phyloP scores from a whole-genome alignment of 2,888 invertebrate species.

The Limnephilus lunatus region DNA sequence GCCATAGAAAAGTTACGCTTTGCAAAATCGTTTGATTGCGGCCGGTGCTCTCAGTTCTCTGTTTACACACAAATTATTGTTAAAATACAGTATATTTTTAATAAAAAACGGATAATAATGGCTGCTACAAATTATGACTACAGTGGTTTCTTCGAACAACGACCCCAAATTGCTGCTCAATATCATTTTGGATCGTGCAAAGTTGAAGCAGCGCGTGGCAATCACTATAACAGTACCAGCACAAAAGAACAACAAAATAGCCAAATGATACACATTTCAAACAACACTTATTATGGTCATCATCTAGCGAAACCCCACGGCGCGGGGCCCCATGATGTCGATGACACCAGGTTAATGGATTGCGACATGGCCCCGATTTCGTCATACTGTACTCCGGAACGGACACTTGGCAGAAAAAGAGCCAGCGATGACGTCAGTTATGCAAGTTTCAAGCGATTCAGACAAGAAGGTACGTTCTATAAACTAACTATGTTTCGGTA shows the following conservation, averaged over 20 bases:
- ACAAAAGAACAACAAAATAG: conserved; percentile 10
- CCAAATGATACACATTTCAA: conserved; percentile 72
- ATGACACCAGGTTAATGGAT: conserved; percentile 68
- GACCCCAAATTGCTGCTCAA: conserved; percentile 29
- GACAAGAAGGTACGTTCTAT: conserved; percentile 73
- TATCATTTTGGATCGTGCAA: conserved; percentile 55
- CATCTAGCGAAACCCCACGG: conserved; percentile 70
- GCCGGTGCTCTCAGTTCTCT: conserved; percentile 25
- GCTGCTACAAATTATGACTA: conserved; percentile 54
- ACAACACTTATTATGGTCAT: conserved; percentile 77
- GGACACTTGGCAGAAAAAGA: conserved; percentile 71
- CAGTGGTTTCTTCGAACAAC: conserved; percentile 51
- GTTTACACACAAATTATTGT: conserved; percentile 1
- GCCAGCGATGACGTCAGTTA: conserved; percentile 72
- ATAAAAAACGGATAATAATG: conserved; percentile 29
- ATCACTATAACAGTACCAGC: conserved; percentile 36
- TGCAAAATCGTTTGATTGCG: neutral
- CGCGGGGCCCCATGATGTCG: conserved; percentile 68
- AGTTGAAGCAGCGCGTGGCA: conserved; percentile 51
- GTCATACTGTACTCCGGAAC: conserved; percentile 65
- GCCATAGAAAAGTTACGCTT: conserved; percentile 24
- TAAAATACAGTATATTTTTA: neutral
- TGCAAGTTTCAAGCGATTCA: conserved; percentile 72
- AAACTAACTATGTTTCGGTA: conserved; percentile 30
- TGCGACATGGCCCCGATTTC: conserved; percentile 74